These are phyloP conservation scores for Crypturellus tataupa DNA, from an alignment of 2,797 vertebrate genomes.

Conservation along the genomic window DNA sequence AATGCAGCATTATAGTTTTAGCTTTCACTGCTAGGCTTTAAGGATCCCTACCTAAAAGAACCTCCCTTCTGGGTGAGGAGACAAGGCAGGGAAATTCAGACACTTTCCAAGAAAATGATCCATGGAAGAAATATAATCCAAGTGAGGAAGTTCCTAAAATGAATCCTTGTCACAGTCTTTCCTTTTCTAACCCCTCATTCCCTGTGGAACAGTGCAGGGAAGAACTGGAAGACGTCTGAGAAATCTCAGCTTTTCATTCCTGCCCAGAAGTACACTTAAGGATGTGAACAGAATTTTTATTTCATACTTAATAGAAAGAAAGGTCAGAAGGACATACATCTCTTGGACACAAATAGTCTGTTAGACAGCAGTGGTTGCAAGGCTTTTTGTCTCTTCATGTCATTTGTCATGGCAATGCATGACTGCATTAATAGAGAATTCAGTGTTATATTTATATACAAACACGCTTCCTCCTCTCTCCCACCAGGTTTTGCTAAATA, in stretches of 20 bases:
- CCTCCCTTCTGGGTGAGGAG: not conserved
- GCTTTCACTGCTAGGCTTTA: not conserved
- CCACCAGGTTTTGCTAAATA: not conserved
- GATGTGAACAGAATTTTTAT: not conserved
- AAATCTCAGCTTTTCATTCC: not conserved
- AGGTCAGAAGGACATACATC: not conserved
- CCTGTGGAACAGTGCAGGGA: not conserved
- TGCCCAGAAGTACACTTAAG: not conserved
- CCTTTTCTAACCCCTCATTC: not conserved
- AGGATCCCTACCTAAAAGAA: not conserved
- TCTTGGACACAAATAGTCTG: not conserved
- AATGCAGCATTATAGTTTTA: not conserved
- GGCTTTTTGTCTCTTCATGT: not conserved
- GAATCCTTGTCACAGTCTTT: not conserved
- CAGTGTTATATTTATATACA: not conserved
- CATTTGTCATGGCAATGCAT: not conserved
- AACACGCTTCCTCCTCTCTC: not conserved
- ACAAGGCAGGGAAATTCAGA: not conserved
- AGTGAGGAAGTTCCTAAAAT: not conserved
- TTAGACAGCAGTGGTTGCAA: not conserved
- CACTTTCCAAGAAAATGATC: not conserved
- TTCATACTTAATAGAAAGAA: not conserved
- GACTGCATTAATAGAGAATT: not conserved
- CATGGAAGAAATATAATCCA: not conserved
- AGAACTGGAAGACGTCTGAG: not conserved